phyloP scores from a whole-genome alignment of 2,113 vertebrate species.

The Trochalopteron elliotii region DNA sequence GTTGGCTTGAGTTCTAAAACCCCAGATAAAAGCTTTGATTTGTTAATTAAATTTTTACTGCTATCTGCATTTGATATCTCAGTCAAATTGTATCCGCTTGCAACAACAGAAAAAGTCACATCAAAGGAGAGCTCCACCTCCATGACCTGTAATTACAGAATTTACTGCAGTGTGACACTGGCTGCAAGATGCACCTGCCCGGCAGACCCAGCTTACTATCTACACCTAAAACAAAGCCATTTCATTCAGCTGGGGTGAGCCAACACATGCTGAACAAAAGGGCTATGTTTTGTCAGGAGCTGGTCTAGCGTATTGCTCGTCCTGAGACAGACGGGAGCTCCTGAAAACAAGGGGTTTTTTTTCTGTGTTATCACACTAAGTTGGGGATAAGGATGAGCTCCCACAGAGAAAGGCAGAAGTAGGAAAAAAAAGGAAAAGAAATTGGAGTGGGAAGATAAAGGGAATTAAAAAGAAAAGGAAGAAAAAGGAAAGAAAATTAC shows the following conservation, averaged over 20 bases:
- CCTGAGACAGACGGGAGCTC: background rate
- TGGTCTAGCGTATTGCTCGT: background rate
- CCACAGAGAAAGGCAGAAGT: background rate
- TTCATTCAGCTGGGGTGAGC: background rate
- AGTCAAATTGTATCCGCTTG: slow-evolving; percentile 73
- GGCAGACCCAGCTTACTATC: background rate
- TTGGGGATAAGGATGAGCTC: background rate
- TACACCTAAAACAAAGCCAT: slow-evolving; percentile 42
- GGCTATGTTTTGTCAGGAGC: background rate
- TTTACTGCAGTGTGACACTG: slow-evolving; percentile 63
- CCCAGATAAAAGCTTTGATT: slow-evolving; percentile 77
- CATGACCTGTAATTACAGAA: slow-evolving; percentile 74
- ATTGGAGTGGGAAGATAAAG: background rate
- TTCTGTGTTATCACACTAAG: background rate
- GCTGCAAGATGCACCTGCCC: slow-evolving; percentile 69
- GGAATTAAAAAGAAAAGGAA: background rate
- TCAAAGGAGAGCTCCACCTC: slow-evolving; percentile 70
- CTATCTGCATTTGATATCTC: slow-evolving; percentile 78
- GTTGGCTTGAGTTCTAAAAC: slow-evolving; percentile 77
- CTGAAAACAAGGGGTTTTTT: background rate
- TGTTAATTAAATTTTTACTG: slow-evolving; percentile 82
- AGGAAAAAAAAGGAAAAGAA: background rate
- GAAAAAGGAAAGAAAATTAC: background rate
- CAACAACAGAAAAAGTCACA: slow-evolving; percentile 70
- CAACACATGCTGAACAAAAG: slow-evolving; percentile 12